Base-by-base conservation (phyloP, 2,888 invertebrate species). In the Pseudococcus viburni region DNA sequence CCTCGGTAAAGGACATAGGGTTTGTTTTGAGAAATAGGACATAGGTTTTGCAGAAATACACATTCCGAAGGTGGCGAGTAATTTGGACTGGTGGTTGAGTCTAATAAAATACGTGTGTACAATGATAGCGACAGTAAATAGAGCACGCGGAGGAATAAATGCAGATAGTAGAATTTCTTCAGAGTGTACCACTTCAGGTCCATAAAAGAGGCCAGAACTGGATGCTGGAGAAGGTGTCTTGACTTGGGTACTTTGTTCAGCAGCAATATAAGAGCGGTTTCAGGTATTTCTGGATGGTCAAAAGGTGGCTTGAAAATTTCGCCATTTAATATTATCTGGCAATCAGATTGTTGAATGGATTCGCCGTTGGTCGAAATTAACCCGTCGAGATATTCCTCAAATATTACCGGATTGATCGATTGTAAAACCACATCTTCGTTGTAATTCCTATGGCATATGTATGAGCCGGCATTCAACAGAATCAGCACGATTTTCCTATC, bases 111-210 rank as follows among this genome's bases (percentile, higher is more conserved):
- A n/a, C n/a, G n/a, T n/a, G n/a, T n/a, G n/a, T n/a, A n/a, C n/a
- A n/a, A n/a, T n/a, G n/a, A n/a, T n/a, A n/a, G n/a, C n/a, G n/a
- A n/a, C n/a, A n/a, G n/a, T n/a, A n/a, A n/a, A n/a, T n/a, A n/a
- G n/a, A n/a, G n/a, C n/a, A n/a, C n/a, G n/a, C n/a, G n/a, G n/a
- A n/a, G n/a, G n/a, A n/a, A n/a, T n/a, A n/a, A n/a, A n/a, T n/a
- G n/a, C n/a, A n/a, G n/a, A n/a, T n/a, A n/a, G n/a, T n/a, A n/a
- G n/a, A n/a, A n/a, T n/a, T n/a, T n/a, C n/a, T n/a, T n/a, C n/a
- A n/a, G n/a, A n/a, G n/a, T n/a, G n/a, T n/a, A 94, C 96, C 96
- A 96, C 91, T 96, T 96, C 89, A 96, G 92, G 90, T 95, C 95
- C 7, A 96, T 92, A 90, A 96, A 96, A 90, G 96, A 96, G 0